Conservation (phyloP, 2,113 vertebrate species). For the Urocolius indicus region DNA sequence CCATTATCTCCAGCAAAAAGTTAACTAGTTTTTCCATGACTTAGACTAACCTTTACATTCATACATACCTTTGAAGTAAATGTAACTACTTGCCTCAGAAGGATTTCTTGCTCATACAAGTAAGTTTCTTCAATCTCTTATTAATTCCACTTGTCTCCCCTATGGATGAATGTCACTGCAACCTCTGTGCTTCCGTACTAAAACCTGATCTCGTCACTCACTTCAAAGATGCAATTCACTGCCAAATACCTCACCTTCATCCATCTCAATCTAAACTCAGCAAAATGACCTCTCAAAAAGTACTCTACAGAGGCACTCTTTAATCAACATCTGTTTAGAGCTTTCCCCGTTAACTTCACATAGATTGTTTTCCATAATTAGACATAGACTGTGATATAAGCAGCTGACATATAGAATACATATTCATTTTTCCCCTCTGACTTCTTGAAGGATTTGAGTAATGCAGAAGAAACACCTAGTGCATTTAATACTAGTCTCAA, state of each 20-base stretch:
- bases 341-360: conserved; percentile 54
- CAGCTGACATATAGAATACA: conserved; percentile 68
- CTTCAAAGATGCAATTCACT: conserved; percentile 56
- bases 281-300: conserved; percentile 56
- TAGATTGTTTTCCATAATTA: conserved; percentile 69
- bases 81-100: not conserved
- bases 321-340: conserved; percentile 69
- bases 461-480: conserved; percentile 54
- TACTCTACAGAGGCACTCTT: conserved; percentile 65
- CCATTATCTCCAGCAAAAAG: not conserved
- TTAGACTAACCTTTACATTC: not conserved
- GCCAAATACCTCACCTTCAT: conserved; percentile 58
- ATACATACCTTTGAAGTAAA: not conserved
- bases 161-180: conserved; percentile 21
- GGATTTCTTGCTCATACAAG: not conserved
- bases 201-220: conserved; percentile 28
- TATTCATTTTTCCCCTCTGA: conserved; percentile 66
- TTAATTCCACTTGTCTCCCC: conserved; percentile 3
- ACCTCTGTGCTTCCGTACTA: not conserved
- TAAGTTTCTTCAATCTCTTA: not conserved
- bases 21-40: not conserved
- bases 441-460: conserved; percentile 56
- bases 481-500: conserved; percentile 64
- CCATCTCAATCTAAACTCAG: conserved; percentile 67
- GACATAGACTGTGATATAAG: conserved; percentile 51